Percentiles rank a stretch among this genome's conserved stretches.
These are phyloP conservation scores for Bombus pyrosoma DNA, from an alignment of 1,140 invertebrate species.

Conservation along the genomic window DNA sequence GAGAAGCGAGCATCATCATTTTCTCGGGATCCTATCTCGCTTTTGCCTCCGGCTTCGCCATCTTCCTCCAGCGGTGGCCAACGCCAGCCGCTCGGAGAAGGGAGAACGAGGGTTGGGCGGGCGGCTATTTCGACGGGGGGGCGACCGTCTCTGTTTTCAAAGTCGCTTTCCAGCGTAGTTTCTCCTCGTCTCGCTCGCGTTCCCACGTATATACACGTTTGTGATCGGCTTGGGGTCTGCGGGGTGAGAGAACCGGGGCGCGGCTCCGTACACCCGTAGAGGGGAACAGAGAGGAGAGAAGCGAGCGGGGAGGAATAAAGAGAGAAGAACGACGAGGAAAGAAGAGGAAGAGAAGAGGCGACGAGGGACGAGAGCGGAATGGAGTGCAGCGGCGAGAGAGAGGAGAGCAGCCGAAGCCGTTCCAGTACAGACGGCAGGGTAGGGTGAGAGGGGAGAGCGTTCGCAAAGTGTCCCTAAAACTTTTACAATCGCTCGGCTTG, in stretches of 20 bases:
- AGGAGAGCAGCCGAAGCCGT: not conserved
- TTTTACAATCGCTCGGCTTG: constrained; percentile 85
- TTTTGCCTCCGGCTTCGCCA: constrained; percentile 51
- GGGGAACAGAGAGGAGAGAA: constrained; percentile 5
- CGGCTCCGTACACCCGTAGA: constrained; percentile 50
- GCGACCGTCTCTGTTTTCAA: not conserved
- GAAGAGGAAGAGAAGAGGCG: constrained; percentile 6
- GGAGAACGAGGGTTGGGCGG: constrained; percentile 51
- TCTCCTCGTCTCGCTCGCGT: not conserved
- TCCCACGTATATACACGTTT: constrained; percentile 17
- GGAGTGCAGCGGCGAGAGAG: not conserved
- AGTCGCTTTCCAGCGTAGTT: not conserved
- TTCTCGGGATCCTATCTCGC: constrained; percentile 30
- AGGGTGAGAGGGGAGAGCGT: constrained; percentile 76
- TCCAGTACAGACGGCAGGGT: not conserved
- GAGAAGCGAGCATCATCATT: constrained; percentile 8
- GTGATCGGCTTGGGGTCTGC: constrained; percentile 52
- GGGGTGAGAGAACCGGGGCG: constrained; percentile 71
- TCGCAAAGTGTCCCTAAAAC: constrained; percentile 86
- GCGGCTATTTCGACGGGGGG: constrained; percentile 39
- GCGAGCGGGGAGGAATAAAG: constrained; percentile 34
- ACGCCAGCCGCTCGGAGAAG: constrained; percentile 33
- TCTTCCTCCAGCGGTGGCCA: constrained; percentile 57
- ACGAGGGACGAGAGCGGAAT: constrained; percentile 35
- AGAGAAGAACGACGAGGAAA: constrained; percentile 52